Conservation (phyloP, 1,140 invertebrate genomes). For the Drosophila ercepeae region DNA sequence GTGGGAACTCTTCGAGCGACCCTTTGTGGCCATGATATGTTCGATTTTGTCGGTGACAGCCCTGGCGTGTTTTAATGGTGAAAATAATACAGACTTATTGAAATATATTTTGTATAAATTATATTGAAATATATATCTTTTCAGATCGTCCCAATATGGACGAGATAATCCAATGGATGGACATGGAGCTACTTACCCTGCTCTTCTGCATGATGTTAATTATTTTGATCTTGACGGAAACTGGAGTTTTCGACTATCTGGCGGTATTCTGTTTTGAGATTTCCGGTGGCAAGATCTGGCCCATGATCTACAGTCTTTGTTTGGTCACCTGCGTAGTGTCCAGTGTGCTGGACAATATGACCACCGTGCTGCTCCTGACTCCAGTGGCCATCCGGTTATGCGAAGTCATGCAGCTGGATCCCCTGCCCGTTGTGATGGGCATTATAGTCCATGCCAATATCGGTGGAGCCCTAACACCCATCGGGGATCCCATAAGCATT, state of each 20-base stretch:
- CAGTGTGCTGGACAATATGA: constrained; percentile 92
- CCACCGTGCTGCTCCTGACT: constrained; percentile 90
- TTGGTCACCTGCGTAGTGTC: constrained; percentile 89
- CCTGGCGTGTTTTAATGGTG: constrained; percentile 86
- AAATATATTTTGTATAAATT: neutral
- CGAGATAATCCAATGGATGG: constrained; percentile 91
- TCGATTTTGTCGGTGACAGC: constrained; percentile 88
- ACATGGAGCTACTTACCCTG: constrained; percentile 90
- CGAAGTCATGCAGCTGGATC: constrained; percentile 91
- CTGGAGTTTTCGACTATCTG: constrained; percentile 92
- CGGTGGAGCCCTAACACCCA: constrained; percentile 90
- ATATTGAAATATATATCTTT: neutral
- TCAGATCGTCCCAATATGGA: constrained; percentile 88
- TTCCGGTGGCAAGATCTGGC: constrained; percentile 89
- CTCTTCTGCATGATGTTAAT: constrained; percentile 94
- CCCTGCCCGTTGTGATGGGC: constrained; percentile 88
- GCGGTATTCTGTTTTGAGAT: constrained; percentile 89
- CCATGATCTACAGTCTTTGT: constrained; percentile 89
- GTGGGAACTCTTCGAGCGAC: constrained; percentile 90
- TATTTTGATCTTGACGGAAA: constrained; percentile 91
- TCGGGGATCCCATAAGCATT: constrained; percentile 93
- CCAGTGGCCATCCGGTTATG: constrained; percentile 91
- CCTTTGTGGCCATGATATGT: constrained; percentile 90
- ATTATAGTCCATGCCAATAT: constrained; percentile 92
- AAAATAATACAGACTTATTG: neutral